Conservation (phyloP, 2,888 invertebrate species). For the Matsumyia berberina region DNA sequence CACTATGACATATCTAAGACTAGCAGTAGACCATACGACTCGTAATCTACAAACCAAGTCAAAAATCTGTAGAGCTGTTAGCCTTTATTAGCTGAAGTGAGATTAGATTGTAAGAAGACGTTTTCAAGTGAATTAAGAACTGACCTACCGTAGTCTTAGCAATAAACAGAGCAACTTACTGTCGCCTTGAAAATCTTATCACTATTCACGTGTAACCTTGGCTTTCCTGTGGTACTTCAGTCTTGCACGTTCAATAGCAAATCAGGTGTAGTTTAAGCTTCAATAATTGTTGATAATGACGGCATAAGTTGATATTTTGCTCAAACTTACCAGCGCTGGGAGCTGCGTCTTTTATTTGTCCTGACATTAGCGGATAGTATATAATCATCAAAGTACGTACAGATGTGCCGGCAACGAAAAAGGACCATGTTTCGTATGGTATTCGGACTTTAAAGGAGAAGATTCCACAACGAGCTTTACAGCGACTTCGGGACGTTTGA, state of each 20-base stretch:
- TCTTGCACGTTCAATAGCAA: neutral
- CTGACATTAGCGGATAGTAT: no score
- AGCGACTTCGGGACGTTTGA: no score
- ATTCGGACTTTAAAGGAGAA: no score
- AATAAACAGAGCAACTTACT: neutral
- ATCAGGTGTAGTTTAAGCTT: neutral
- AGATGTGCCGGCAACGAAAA: no score
- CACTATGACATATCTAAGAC: constrained; percentile 1
- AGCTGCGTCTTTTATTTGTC: no score
- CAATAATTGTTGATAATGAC: no score
- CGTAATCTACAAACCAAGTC: neutral
- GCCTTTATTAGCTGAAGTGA: constrained; percentile 3
- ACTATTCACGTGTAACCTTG: constrained; percentile 28
- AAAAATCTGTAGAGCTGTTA: neutral
- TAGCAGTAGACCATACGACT: neutral
- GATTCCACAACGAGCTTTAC: no score
- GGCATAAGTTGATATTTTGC: no score
- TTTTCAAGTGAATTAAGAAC: constrained; percentile 15
- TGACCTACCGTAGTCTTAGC: constrained; percentile 8
- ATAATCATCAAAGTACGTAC: no score
- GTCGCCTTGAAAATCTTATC: neutral
- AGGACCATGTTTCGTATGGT: no score
- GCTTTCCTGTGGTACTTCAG: neutral
- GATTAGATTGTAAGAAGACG: constrained; percentile 31
- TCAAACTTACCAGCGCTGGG: no score